These are phyloP conservation scores for Nyctereutes procyonoides DNA, from an alignment of 2,113 vertebrate genomes.

Conservation along the genomic window DNA sequence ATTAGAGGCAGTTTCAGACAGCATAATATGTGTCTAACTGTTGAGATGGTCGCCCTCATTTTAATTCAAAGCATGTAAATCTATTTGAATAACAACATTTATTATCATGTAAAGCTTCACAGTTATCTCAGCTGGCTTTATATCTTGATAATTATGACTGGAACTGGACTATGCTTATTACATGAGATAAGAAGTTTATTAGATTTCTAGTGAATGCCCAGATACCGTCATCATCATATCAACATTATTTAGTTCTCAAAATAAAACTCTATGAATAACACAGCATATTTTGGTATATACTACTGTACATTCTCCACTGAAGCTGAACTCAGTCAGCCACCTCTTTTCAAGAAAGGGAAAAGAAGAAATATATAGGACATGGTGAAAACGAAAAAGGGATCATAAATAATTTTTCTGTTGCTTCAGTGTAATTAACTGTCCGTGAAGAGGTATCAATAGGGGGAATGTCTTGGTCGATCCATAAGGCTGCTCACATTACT, in stretches of 20 bases:
- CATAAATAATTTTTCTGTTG: neutral
- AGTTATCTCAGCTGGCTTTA: conserved; percentile 65
- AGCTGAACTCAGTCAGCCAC: neutral
- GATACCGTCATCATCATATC: conserved; percentile 45
- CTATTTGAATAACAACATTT: conserved; percentile 64
- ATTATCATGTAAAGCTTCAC: conserved; percentile 49
- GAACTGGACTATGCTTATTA: conserved; percentile 67
- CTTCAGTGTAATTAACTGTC: neutral
- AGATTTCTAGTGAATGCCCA: conserved; percentile 62
- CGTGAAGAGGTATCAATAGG: neutral
- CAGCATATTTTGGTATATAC: neutral
- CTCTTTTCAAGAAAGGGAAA: neutral
- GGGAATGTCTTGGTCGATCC: neutral
- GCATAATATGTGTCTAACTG: neutral
- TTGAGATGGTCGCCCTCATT: conserved; percentile 49
- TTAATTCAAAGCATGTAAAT: conserved; percentile 58
- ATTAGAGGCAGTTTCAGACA: conserved; percentile 27
- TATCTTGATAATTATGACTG: conserved; percentile 64
- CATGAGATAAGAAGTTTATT: conserved; percentile 68
- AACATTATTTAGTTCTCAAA: conserved; percentile 46
- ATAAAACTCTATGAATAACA: conserved; percentile 34
- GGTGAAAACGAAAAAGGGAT: neutral
- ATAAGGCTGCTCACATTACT: neutral
- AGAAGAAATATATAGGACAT: neutral
- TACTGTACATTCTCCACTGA: neutral